Percentiles rank a stretch among this genome's conserved stretches.
phyloP scores from a whole-genome alignment of 2,797 vertebrate species.

The Dromococcyx pavoninus region DNA sequence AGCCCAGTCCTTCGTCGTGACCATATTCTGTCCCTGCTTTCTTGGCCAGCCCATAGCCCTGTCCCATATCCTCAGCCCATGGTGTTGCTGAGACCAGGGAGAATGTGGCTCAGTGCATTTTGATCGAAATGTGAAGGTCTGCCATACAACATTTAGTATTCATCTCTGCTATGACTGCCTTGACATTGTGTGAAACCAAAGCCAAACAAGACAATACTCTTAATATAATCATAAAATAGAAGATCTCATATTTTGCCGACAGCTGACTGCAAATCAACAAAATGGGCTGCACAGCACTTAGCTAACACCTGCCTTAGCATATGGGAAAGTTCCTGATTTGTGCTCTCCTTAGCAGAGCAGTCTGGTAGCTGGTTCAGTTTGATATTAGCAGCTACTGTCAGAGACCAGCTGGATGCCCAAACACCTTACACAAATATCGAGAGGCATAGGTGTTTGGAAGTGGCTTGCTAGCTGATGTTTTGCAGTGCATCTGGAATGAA shows the following conservation, averaged over 20 bases:
- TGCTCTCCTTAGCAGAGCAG: neutral
- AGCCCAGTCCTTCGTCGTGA: neutral
- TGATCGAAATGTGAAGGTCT: neutral
- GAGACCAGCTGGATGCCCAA: accelerated
- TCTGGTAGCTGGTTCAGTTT: neutral
- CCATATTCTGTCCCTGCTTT: neutral
- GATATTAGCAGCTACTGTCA: neutral
- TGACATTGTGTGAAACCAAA: neutral
- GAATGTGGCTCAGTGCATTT: neutral
- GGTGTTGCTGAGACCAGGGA: accelerated
- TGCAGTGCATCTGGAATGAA: neutral
- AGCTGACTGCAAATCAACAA: conserved; percentile 7
- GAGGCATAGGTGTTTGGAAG: neutral
- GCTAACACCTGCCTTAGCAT: neutral
- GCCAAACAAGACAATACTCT: neutral
- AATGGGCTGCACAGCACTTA: neutral
- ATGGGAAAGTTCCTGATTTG: neutral
- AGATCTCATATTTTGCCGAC: neutral
- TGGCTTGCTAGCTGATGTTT: neutral
- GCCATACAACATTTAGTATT: neutral
- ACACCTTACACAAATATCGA: neutral
- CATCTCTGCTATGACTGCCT: neutral
- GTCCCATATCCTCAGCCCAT: neutral
- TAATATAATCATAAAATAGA: neutral
- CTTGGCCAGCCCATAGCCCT: neutral